A percentile compares a stretch with the other conserved stretches of the same genome.
Evolutionary conservation across 2,888 invertebrate genomes (phyloP).

Genomic region (Celastrina argiolus): DNA sequence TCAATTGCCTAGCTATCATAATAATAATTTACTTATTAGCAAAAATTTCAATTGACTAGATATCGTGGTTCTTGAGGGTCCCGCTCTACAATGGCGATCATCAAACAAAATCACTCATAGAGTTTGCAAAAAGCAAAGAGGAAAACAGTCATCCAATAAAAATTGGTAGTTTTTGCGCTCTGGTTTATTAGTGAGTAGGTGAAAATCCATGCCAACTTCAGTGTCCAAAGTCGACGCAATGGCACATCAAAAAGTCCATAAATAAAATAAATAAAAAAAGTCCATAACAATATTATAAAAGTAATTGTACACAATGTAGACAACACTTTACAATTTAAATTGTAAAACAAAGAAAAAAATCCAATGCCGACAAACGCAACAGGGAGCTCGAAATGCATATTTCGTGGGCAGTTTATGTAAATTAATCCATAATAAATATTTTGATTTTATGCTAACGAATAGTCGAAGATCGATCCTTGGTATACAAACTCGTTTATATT

Average conservation of each 20-base stretch:
- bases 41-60: too few relatives aligned
- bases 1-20: too few relatives aligned
- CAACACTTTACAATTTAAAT: slow-evolving; percentile 5
- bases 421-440: slow-evolving; percentile 74
- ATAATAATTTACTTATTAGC: too few relatives aligned
- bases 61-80: too few relatives aligned
- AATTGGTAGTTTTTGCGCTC: too few relatives aligned
- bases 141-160: too few relatives aligned
- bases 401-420: slow-evolving; percentile 63
- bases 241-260: neutral
- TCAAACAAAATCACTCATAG: too few relatives aligned
- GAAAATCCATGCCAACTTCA: too few relatives aligned
- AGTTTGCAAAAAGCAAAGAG: too few relatives aligned
- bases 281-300: neutral
- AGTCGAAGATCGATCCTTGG: slow-evolving; percentile 60
- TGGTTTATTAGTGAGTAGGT: too few relatives aligned
- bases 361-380: slow-evolving; percentile 34
- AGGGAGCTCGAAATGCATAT: slow-evolving; percentile 51
- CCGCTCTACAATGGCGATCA: too few relatives aligned
- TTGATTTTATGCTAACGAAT: slow-evolving; percentile 69
- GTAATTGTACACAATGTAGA: neutral
- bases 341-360: slow-evolving; percentile 24
- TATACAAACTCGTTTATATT: slow-evolving; percentile 35
- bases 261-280: neutral
- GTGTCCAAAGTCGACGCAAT: too few relatives aligned